Percentiles rank a stretch among this genome's conserved stretches.
phyloP scores from a whole-genome alignment of 2,888 invertebrate species.

The Conistra vaccinii region DNA sequence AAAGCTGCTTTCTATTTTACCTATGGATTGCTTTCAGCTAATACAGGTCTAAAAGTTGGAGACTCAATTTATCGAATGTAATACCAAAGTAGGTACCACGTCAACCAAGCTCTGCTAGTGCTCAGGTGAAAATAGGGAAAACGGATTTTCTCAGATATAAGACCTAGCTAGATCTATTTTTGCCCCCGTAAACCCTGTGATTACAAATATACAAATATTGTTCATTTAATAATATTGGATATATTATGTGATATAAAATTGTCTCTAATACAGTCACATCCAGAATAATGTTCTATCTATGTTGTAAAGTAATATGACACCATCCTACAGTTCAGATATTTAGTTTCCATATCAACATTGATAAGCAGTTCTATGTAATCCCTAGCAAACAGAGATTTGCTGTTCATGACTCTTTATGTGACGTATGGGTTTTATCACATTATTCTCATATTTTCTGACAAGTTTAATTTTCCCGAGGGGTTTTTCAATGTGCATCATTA shows the following conservation, averaged over 20 bases:
- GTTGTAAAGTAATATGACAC: conserved; percentile 29
- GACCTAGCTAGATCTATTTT: too few relatives aligned
- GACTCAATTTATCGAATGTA: neutral
- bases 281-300: neutral
- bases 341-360: conserved; percentile 25
- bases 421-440: conserved; percentile 19
- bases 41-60: neutral
- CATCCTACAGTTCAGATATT: conserved; percentile 24
- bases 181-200: too few relatives aligned
- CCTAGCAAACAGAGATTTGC: conserved; percentile 27
- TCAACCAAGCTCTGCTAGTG: too few relatives aligned
- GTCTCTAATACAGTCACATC: conserved; percentile 3
- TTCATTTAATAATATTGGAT: too few relatives aligned
- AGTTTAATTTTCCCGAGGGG: neutral
- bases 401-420: conserved; percentile 10
- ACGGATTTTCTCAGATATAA: too few relatives aligned
- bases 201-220: too few relatives aligned
- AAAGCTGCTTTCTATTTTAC: conserved; percentile 4
- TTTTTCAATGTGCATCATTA: neutral
- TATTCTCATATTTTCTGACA: conserved; percentile 1
- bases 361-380: conserved; percentile 26
- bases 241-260: neutral
- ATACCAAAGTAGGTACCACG: neutral
- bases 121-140: too few relatives aligned
- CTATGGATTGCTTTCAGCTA: neutral